Evolutionary conservation across 2,888 invertebrate genomes (phyloP), one percentile per base, ranked within the genome.

Genomic region (Camptogramma bilineatum): DNA sequence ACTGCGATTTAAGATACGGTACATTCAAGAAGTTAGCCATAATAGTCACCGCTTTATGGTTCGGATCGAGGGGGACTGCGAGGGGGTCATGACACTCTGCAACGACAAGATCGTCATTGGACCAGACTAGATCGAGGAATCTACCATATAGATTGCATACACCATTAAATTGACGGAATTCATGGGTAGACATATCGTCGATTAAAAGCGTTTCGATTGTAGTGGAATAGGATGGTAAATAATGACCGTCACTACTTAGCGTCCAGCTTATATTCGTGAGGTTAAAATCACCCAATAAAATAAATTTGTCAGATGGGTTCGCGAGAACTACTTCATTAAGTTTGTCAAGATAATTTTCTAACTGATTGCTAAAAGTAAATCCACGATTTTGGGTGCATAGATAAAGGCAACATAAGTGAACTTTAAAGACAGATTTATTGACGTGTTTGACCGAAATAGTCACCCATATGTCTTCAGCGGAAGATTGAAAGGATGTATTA

Each of bases 381-480:
- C 53, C 53, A 19, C 1, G 19, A 21, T 53, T 53, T 21, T 53
- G 53, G 1, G 19, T 44, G 39, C 53, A 53, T 44, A 53, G 13
- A n/a, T 53, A 53, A 10, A 53, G 16, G 10, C 34, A 34, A 34
- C 34, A 34, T 34, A 34, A 34, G 34, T 34, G 34, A 18, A 52
- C 17, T 10, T 31, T 7, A 18, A 52, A 4, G 24, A 21, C 24
- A 17, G 4, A 24, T 42, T 4, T 53, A 42, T 53, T 31, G 24
- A 9, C 13, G n/a, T 4, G 10, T 10, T 8, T 9, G 39, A 39
- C 8, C 17, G 7, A 10, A 7, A 53, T n/a, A 2, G 53, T 42
- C 5, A 53, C 18, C 53, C 53, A 53, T 21, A 53, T 16, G 13
- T 53, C 53, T 19, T 53, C 53, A 8, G 53, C 53, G 4, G 53